Conservation (phyloP, 1,140 invertebrate species). For the Eurosta solidaginis region DNA sequence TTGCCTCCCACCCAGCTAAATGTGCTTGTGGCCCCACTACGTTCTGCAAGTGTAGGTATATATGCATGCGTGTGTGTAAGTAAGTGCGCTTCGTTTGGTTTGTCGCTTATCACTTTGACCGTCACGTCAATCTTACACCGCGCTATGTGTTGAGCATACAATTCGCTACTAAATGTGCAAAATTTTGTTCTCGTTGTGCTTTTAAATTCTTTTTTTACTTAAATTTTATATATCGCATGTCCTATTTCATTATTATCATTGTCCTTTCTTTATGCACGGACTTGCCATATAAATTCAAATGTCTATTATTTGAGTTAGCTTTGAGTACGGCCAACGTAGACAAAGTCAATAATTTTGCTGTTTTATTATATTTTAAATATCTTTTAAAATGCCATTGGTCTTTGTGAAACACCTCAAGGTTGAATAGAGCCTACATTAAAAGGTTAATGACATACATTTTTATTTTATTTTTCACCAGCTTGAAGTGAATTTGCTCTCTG, state of each 20-base stretch:
- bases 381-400: too few species aligned
- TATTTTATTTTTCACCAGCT: too few species aligned
- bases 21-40: too few species aligned
- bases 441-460: too few species aligned
- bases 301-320: background rate
- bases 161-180: background rate
- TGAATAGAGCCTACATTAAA: too few species aligned
- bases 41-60: too few species aligned
- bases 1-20: background rate
- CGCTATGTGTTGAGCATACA: background rate
- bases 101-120: background rate
- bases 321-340: background rate
- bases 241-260: constrained; percentile 9
- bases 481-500: too few species aligned
- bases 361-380: too few species aligned
- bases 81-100: too few species aligned
- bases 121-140: constrained; percentile 6
- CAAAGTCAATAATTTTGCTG: background rate
- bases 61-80: too few species aligned
- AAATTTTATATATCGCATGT: background rate
- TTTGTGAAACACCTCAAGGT: too few species aligned
- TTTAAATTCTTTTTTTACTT: background rate
- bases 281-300: background rate
- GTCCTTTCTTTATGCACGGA: background rate
- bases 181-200: background rate